Evolutionary conservation across 1,140 invertebrate genomes (phyloP).

Genomic region (Cydia splendana): DNA sequence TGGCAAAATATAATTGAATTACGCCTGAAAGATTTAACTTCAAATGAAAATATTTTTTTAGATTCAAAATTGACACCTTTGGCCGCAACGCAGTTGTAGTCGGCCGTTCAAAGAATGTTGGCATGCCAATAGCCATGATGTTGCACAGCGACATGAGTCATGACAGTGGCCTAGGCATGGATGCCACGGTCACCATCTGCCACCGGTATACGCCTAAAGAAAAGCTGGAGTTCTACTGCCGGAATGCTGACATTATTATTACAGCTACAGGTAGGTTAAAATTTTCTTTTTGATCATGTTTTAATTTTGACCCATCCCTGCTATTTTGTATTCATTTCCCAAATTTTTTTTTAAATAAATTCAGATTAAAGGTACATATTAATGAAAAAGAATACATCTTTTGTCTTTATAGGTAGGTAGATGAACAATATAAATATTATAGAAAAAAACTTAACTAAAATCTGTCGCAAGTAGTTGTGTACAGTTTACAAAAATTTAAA

Average conservation of each 20-base stretch:
- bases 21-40: background rate
- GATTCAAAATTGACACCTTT: slow-evolving; percentile 87
- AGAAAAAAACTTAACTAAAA: no score
- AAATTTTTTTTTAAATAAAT: no score
- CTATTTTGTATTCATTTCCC: no score
- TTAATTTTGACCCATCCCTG: background rate
- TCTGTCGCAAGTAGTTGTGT: no score
- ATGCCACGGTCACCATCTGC: slow-evolving; percentile 93
- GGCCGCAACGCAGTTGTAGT: slow-evolving; percentile 94
- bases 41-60: slow-evolving; percentile 63
- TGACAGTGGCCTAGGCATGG: slow-evolving; percentile 82
- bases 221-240: slow-evolving; percentile 84
- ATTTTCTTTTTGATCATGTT: background rate
- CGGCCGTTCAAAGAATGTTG: slow-evolving; percentile 94
- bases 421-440: no score
- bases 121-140: slow-evolving; percentile 91
- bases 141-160: slow-evolving; percentile 87
- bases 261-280: slow-evolving; percentile 84
- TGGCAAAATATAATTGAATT: no score
- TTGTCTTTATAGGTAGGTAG: no score
- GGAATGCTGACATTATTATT: slow-evolving; percentile 91
- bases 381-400: no score
- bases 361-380: no score
- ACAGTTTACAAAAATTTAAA: no score
- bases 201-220: slow-evolving; percentile 91